Evolutionary conservation across 2,113 vertebrate genomes (phyloP).

Genomic region (Taurulus bubalis): DNA sequence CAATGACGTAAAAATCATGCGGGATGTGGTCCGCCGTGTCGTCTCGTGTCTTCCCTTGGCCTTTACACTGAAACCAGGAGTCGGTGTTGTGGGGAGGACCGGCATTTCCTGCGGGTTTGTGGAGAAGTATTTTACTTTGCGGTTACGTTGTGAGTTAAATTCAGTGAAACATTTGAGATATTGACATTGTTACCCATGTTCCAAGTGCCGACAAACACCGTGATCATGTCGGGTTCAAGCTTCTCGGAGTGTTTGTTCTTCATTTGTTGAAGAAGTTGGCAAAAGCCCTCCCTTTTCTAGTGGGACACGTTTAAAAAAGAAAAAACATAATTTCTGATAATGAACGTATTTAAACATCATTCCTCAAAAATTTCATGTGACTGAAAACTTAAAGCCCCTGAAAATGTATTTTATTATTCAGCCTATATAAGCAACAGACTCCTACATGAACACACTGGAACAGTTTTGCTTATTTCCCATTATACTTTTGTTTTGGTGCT

Average conservation of each 20-base stretch:
- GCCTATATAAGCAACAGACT: neutral
- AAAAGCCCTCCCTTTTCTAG: conserved; percentile 98
- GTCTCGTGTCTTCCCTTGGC: conserved; percentile 94
- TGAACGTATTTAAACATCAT: neutral
- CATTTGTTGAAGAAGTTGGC: conserved; percentile 98
- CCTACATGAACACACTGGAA: neutral
- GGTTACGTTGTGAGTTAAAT: neutral
- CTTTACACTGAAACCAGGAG: conserved; percentile 98
- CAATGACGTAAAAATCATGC: conserved; percentile 97
- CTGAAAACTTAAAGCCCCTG: neutral
- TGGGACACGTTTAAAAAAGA: conserved; percentile 7
- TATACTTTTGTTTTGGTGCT: neutral
- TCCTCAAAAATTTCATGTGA: neutral
- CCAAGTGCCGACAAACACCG: conserved; percentile 97
- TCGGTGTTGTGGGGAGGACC: conserved; percentile 90
- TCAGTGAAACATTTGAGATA: neutral
- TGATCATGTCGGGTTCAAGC: conserved; percentile 97
- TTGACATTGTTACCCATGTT: conserved; percentile 91
- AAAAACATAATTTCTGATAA: neutral
- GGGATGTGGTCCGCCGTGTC: conserved; percentile 96
- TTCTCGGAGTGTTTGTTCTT: conserved; percentile 98
- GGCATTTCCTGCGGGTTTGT: conserved; percentile 86
- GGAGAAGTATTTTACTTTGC: neutral
- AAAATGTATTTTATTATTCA: neutral
- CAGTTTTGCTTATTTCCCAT: neutral